These are phyloP conservation scores for Galleria mellonella DNA, from an alignment of 1,140 invertebrate genomes.

Conservation along the genomic window DNA sequence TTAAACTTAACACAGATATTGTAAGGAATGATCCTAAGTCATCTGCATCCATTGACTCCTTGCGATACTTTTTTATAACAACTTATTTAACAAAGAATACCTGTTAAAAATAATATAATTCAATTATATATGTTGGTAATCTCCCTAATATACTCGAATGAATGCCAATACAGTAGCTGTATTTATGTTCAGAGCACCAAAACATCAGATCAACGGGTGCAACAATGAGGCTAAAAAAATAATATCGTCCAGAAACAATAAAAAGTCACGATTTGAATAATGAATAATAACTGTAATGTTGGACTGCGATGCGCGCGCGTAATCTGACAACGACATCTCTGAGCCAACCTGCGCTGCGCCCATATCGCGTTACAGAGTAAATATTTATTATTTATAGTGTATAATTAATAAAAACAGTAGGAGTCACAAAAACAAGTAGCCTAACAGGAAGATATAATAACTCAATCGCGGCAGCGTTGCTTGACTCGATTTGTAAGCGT, in stretches of 20 bases:
- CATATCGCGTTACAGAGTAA: constrained; percentile 65
- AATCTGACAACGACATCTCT: constrained; percentile 44
- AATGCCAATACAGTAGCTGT: constrained; percentile 15
- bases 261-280: constrained; percentile 55
- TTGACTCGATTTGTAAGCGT: constrained; percentile 59
- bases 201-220: constrained; percentile 16
- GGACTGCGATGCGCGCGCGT: constrained; percentile 22
- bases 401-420: constrained; percentile 71
- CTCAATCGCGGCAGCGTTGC: constrained; percentile 61
- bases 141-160: too few relatives aligned
- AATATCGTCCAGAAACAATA: constrained; percentile 46
- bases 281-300: constrained; percentile 53
- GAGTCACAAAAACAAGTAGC: constrained; percentile 70
- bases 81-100: too few relatives aligned
- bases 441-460: constrained; percentile 71
- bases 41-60: too few relatives aligned
- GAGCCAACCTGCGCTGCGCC: constrained; percentile 20
- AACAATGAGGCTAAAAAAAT: constrained; percentile 12
- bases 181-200: neutral
- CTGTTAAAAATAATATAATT: too few relatives aligned
- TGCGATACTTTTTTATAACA: too few relatives aligned
- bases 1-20: too few relatives aligned
- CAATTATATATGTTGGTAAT: too few relatives aligned
- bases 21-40: too few relatives aligned
- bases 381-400: constrained; percentile 70